Evolutionary conservation across 2,797 vertebrate species (phyloP).

Genomic region (Sandelia bainsii): DNA sequence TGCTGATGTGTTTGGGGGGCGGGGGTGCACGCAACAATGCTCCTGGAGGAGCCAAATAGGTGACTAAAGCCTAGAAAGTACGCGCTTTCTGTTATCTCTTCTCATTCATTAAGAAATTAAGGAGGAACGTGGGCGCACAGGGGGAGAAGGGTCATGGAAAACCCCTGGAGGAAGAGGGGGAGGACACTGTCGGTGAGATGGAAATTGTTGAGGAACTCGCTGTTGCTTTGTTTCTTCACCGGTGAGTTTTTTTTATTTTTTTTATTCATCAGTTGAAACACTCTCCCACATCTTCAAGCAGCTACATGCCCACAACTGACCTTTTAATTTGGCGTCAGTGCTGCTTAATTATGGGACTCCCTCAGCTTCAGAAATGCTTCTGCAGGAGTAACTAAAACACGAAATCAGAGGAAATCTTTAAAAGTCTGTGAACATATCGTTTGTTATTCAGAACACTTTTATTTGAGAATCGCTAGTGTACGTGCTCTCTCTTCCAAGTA

Average conservation of each 20-base stretch:
- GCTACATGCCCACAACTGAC: background rate
- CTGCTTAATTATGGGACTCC: background rate
- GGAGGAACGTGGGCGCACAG: background rate
- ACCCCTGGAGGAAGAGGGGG: conserved; percentile 43
- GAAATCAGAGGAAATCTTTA: background rate
- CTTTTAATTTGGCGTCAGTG: background rate
- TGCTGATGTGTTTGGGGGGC: too few relatives aligned
- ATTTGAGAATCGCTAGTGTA: too few relatives aligned
- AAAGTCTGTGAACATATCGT: background rate
- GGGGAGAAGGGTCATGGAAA: conserved; percentile 63
- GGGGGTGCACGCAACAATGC: background rate
- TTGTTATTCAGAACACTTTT: background rate
- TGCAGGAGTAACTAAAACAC: too few relatives aligned
- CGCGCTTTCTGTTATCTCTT: background rate
- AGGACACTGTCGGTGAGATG: conserved; percentile 51
- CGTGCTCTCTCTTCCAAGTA: background rate
- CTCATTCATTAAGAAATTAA: background rate
- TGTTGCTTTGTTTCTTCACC: conserved; percentile 80
- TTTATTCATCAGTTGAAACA: background rate
- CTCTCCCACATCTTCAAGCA: too few relatives aligned
- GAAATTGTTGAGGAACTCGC: conserved; percentile 69
- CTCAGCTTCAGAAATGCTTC: background rate
- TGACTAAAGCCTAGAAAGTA: conserved; percentile 28
- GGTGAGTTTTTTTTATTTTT: conserved; percentile 71
- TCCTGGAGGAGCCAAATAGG: conserved; percentile 36